These are phyloP conservation scores for Poecilobothrus nobilitatus DNA, from an alignment of 2,888 invertebrate species.

Conservation along the genomic window DNA sequence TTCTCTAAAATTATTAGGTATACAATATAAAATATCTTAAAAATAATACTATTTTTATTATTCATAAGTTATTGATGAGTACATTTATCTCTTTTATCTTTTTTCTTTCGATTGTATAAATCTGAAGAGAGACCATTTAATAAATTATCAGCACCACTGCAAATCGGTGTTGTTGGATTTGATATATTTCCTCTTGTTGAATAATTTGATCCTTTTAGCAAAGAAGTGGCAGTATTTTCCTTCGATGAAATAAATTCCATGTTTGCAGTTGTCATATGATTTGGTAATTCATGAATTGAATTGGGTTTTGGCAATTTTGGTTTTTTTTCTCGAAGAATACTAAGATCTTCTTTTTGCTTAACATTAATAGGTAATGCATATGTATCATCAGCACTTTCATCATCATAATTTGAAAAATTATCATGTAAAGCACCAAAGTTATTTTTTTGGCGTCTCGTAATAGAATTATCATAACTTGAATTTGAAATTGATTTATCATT, in stretches of 20 bases:
- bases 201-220: background rate
- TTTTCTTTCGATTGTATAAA: slow-evolving; percentile 5
- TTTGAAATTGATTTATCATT: background rate
- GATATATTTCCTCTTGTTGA: background rate
- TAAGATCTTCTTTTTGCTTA: background rate
- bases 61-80: slow-evolving; percentile 7
- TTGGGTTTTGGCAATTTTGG: slow-evolving; percentile 5
- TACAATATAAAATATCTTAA: background rate
- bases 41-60: background rate
- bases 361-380: slow-evolving; percentile 9
- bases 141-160: background rate
- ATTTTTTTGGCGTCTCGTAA: background rate
- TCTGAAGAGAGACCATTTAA: background rate
- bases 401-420: background rate
- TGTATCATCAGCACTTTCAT: background rate
- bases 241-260: background rate
- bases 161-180: background rate
- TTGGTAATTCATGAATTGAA: slow-evolving; percentile 3
- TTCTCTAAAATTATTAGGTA: background rate
- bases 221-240: background rate
- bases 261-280: background rate
- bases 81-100: slow-evolving; percentile 11
- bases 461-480: background rate
- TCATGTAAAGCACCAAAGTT: background rate
- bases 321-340: background rate